Conservation (phyloP, 2,113 vertebrate species). For the Nipponia nippon region DNA sequence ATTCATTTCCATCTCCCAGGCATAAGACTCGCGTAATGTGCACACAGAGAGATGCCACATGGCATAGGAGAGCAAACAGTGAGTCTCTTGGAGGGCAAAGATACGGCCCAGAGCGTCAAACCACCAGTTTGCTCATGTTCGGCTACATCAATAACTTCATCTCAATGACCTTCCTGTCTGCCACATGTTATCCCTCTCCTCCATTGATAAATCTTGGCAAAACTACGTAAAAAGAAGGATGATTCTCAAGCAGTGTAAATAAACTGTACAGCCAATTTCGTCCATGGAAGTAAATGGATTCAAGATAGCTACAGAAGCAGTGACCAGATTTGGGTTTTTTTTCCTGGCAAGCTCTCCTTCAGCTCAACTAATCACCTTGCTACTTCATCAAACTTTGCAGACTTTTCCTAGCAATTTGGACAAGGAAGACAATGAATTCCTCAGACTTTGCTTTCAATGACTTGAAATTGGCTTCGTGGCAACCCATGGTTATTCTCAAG, state of each 20-base stretch:
- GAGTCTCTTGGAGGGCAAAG: neutral
- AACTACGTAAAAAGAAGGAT: neutral
- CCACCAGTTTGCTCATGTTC: neutral
- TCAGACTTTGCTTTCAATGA: neutral
- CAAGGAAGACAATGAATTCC: neutral
- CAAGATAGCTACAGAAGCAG: neutral
- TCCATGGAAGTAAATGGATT: neutral
- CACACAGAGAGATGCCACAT: neutral
- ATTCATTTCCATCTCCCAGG: neutral
- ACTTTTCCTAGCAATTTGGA: neutral
- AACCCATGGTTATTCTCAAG: neutral
- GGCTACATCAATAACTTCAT: neutral
- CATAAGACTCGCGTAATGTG: rapidly evolving
- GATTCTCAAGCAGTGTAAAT: neutral
- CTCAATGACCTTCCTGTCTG: neutral
- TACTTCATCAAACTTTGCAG: neutral
- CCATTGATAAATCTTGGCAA: neutral
- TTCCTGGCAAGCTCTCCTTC: neutral
- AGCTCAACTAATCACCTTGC: neutral
- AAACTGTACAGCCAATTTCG: neutral
- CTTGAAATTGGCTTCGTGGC: neutral
- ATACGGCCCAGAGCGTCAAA: neutral
- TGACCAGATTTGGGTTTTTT: neutral
- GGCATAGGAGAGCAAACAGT: neutral
- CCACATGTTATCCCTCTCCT: neutral